These are phyloP conservation scores for Proterorhinus semilunaris DNA, from an alignment of 2,113 vertebrate species.

Conservation along the genomic window DNA sequence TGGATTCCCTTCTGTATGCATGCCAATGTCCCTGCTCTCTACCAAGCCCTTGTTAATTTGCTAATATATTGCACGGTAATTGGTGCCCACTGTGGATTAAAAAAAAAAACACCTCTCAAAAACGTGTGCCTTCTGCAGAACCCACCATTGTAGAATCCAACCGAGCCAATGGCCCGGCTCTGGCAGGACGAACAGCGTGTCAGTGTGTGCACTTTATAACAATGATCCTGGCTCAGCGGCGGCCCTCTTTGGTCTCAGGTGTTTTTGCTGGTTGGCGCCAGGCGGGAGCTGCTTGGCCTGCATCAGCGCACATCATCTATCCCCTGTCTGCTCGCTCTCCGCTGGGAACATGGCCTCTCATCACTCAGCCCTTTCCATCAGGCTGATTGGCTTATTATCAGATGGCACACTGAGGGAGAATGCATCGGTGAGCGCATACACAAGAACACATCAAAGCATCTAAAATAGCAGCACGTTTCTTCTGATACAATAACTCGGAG, in stretches of 20 bases:
- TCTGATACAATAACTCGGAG: conserved; percentile 17
- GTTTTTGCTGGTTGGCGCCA: conserved; percentile 41
- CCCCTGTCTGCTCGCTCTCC: conserved; percentile 41
- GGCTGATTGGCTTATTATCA: conserved; percentile 72
- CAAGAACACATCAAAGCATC: conserved; percentile 25
- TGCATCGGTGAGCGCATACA: conserved; percentile 51
- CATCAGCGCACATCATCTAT: conserved; percentile 60
- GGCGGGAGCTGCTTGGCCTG: conserved; percentile 32
- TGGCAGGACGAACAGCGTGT: conserved; percentile 1
- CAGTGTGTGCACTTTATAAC: conserved; percentile 31
- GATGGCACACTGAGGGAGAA: conserved; percentile 56
- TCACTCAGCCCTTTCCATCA: conserved; percentile 66
- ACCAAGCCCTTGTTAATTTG: conserved; percentile 44
- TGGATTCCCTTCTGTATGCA: conserved; percentile 21
- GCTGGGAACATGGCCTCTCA: conserved; percentile 53
- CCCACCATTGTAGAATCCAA: conserved; percentile 33
- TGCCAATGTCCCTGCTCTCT: conserved; percentile 22
- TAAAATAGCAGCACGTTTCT: conserved; percentile 25
- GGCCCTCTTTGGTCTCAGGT: conserved; percentile 57
- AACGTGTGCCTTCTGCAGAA: conserved; percentile 20
- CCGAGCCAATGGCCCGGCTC: conserved; percentile 9
- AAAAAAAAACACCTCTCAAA: conserved; percentile 32
- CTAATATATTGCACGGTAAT: conserved; percentile 49
- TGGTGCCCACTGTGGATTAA: conserved; percentile 22
- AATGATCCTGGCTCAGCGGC: conserved; percentile 41